A percentile compares a stretch with the other conserved stretches of the same genome.
phyloP scores from a whole-genome alignment of 2,113 vertebrate species.

The Mungos mungo region DNA sequence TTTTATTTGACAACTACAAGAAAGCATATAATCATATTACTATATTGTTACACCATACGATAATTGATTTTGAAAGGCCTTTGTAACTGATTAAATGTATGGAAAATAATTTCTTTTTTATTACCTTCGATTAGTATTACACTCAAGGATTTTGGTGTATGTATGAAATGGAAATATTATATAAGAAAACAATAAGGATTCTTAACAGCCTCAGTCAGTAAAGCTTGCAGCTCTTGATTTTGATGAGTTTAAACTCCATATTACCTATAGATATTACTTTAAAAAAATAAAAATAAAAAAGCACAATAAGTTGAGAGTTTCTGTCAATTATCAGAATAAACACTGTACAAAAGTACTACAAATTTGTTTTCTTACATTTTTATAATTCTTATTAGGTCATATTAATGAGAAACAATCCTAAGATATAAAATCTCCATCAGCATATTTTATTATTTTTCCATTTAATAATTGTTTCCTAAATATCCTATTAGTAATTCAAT shows the following conservation, averaged over 20 bases:
- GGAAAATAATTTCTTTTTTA: background rate
- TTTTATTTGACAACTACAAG: background rate
- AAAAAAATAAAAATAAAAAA: too few species aligned
- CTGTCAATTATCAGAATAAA: background rate
- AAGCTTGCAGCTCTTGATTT: too few species aligned
- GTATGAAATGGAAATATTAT: background rate
- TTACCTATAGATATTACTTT: too few species aligned
- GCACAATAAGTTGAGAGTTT: background rate
- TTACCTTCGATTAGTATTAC: background rate
- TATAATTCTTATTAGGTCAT: background rate
- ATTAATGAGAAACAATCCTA: background rate
- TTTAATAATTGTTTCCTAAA: background rate
- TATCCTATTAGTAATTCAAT: background rate
- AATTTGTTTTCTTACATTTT: background rate
- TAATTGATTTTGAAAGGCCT: background rate
- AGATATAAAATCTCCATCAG: background rate
- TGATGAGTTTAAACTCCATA: too few species aligned
- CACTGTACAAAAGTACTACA: rapidly evolving
- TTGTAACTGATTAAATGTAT: background rate
- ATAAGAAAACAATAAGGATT: background rate
- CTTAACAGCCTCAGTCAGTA: too few species aligned
- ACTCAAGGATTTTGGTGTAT: background rate
- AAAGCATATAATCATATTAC: background rate
- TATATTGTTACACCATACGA: background rate
- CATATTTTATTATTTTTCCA: background rate